Evolutionary conservation across 2,888 invertebrate genomes (phyloP).

Genomic region (Synergus laeviventris): DNA sequence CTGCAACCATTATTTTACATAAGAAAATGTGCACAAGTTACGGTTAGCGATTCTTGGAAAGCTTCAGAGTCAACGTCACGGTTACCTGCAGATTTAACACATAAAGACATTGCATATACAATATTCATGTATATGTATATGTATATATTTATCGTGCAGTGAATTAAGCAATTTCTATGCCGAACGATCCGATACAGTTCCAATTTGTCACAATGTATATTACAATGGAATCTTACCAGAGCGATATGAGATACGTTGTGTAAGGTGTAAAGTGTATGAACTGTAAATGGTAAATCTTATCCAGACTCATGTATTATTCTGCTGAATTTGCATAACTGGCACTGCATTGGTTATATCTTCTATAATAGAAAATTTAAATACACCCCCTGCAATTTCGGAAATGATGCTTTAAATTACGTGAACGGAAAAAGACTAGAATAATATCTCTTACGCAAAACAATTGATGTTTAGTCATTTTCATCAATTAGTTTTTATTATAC

Average conservation of each 20-base stretch:
- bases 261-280: slow-evolving; percentile 3
- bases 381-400: slow-evolving; percentile 29
- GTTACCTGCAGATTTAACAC: slow-evolving; percentile 14
- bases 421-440: background rate
- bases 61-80: background rate
- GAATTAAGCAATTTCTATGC: background rate
- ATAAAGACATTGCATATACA: background rate
- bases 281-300: background rate
- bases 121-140: no score
- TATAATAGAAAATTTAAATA: background rate
- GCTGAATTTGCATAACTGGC: slow-evolving; percentile 28
- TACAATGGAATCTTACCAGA: background rate
- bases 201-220: background rate
- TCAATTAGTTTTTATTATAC: background rate
- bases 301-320: slow-evolving; percentile 32
- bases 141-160: background rate
- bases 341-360: slow-evolving; percentile 20
- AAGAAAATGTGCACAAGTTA: slow-evolving; percentile 13
- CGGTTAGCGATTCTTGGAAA: slow-evolving; percentile 5
- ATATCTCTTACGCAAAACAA: background rate
- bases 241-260: background rate
- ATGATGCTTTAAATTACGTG: background rate
- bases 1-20: slow-evolving; percentile 10
- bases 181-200: background rate
- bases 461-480: background rate